Percentiles rank a stretch among this genome's conserved stretches.
Evolutionary conservation across 2,888 invertebrate species (phyloP).

Genomic region (Dysmachus trigonus): DNA sequence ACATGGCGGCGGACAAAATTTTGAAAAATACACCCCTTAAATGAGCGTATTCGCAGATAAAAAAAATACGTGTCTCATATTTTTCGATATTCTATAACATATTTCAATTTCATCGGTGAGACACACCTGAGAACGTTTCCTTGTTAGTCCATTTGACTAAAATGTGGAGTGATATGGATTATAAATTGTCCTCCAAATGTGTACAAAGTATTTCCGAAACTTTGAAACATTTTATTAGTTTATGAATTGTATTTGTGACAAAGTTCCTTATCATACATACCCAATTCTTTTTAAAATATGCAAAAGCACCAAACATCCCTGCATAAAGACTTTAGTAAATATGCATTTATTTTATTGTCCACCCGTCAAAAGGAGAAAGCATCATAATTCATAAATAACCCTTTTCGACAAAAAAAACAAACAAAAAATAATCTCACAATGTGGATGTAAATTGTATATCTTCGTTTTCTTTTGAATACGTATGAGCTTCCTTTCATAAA

Average conservation of each 20-base stretch:
- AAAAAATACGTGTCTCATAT: too few relatives aligned
- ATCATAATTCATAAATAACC: background rate
- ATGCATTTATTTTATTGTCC: background rate
- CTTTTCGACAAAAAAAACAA: background rate
- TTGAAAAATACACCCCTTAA: too few relatives aligned
- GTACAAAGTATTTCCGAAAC: too few relatives aligned
- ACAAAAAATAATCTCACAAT: background rate
- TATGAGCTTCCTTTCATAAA: background rate
- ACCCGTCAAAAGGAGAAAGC: background rate
- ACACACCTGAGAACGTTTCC: too few relatives aligned
- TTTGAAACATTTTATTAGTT: too few relatives aligned
- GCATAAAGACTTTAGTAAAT: background rate
- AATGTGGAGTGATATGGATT: too few relatives aligned
- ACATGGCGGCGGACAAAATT: too few relatives aligned
- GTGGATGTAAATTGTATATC: background rate
- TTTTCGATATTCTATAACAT: too few relatives aligned
- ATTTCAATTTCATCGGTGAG: too few relatives aligned
- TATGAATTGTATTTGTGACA: background rate
- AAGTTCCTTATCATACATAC: background rate
- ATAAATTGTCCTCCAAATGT: too few relatives aligned
- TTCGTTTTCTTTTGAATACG: background rate
- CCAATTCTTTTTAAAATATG: background rate
- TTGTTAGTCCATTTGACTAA: too few relatives aligned
- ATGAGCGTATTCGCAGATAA: too few relatives aligned
- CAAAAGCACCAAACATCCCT: background rate